These are phyloP conservation scores for Chrysolina americana DNA, from an alignment of 2,888 invertebrate species.

Conservation along the genomic window DNA sequence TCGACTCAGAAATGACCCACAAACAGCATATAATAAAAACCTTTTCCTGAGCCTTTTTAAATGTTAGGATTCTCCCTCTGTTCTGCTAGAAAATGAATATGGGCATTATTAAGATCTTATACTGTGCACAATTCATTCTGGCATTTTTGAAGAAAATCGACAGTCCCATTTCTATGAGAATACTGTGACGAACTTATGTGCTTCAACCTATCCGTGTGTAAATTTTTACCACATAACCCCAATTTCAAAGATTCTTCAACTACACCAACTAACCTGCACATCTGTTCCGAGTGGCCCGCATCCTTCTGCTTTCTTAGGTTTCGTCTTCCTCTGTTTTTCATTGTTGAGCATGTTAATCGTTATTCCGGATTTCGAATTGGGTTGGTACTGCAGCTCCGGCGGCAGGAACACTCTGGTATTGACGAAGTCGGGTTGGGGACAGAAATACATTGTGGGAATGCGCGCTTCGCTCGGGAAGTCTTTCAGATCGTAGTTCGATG, in stretches of 20 bases:
- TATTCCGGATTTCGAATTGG: constrained; percentile 68
- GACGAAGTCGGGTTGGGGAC: constrained; percentile 80
- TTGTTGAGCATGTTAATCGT: constrained; percentile 68
- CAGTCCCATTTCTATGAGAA: no score
- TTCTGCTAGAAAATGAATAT: no score
- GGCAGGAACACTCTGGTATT: constrained; percentile 89
- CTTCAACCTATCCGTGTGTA: background rate
- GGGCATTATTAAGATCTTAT: no score
- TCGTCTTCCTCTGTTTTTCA: constrained; percentile 68
- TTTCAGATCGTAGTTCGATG: constrained; percentile 89
- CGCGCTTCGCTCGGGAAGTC: constrained; percentile 90
- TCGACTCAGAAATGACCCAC: no score
- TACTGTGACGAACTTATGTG: background rate
- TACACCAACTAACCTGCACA: constrained; percentile 70
- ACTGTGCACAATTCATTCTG: no score
- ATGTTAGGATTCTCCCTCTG: no score
- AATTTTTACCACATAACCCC: no score
- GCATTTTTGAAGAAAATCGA: no score
- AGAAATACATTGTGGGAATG: constrained; percentile 93
- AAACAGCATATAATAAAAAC: no score
- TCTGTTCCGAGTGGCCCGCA: constrained; percentile 75
- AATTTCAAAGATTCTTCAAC: no score
- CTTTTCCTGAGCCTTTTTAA: no score
- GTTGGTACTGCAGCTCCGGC: constrained; percentile 79
- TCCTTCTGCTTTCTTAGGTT: constrained; percentile 71